phyloP scores from a whole-genome alignment of 2,797 vertebrate species.

The Coendou prehensilis region DNA sequence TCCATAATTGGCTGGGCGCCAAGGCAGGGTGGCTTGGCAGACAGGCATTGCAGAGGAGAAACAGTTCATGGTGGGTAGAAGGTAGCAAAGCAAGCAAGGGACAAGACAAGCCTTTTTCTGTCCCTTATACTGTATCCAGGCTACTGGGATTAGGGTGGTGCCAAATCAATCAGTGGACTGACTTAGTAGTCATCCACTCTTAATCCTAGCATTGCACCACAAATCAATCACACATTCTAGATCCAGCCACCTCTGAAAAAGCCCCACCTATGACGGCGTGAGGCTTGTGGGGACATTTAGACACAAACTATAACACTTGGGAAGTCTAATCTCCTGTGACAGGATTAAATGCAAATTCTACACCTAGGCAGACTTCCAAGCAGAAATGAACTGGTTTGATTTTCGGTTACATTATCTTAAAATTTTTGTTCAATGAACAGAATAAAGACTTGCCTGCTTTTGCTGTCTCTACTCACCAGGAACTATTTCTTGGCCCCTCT shows the following conservation, averaged over 20 bases:
- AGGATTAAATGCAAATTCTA: constrained; percentile 14
- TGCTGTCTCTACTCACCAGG: not conserved
- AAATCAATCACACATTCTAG: not conserved
- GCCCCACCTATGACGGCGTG: not conserved
- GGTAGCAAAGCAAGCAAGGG: not conserved
- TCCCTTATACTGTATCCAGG: not conserved
- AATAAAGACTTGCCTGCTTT: not conserved
- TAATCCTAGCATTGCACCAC: not conserved
- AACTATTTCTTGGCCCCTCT: not conserved
- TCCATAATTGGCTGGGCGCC: not conserved
- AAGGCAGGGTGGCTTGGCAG: not conserved
- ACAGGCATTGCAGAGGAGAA: not conserved
- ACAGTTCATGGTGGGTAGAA: not conserved
- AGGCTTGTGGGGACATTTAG: not conserved
- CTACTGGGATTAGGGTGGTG: not conserved
- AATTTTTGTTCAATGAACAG: constrained; percentile 9
- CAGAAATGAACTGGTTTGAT: constrained; percentile 5
- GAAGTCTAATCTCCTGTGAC: not conserved
- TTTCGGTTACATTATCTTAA: constrained; percentile 13
- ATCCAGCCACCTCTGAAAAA: not conserved
- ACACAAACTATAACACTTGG: not conserved
- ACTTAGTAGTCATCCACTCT: not conserved
- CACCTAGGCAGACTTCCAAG: constrained; percentile 14
- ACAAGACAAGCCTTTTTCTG: not conserved
- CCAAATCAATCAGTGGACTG: not conserved